Conservation (phyloP, 1,140 invertebrate genomes). For the Lepidotrigona ventralis region DNA sequence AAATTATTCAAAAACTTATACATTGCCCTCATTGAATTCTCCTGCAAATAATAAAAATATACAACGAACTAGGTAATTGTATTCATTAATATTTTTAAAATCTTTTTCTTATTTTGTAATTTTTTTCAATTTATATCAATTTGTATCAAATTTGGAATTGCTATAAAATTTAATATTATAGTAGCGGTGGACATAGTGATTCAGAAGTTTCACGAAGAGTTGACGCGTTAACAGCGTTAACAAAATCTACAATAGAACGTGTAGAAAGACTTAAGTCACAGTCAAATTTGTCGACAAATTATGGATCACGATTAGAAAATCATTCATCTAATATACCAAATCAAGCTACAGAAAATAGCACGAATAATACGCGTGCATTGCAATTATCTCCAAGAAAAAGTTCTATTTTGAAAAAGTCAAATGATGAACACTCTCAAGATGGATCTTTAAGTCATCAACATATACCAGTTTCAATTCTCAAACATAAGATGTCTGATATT, state of each 20-base stretch:
- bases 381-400: slow-evolving; percentile 67
- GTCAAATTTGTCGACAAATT: slow-evolving; percentile 60
- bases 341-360: slow-evolving; percentile 35
- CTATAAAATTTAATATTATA: slow-evolving; percentile 35
- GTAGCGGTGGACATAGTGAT: slow-evolving; percentile 52
- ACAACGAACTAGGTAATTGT: slow-evolving; percentile 52
- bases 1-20: slow-evolving; percentile 49
- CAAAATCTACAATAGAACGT: slow-evolving; percentile 85
- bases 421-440: slow-evolving; percentile 73
- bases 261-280: slow-evolving; percentile 83
- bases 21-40: slow-evolving; percentile 41
- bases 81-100: not conserved
- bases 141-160: not conserved
- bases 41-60: slow-evolving; percentile 37
- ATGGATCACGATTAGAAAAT: slow-evolving; percentile 31
- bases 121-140: not conserved
- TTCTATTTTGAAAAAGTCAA: slow-evolving; percentile 64
- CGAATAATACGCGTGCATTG: slow-evolving; percentile 50
- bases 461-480: slow-evolving; percentile 87
- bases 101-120: not conserved
- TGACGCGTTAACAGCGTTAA: slow-evolving; percentile 84
- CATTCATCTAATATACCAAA: slow-evolving; percentile 14
- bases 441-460: slow-evolving; percentile 73
- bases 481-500: slow-evolving; percentile 86
- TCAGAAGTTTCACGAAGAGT: slow-evolving; percentile 82